These are phyloP conservation scores for Pycnomerus fuliginosus DNA, from an alignment of 2,888 invertebrate species.

Conservation along the genomic window DNA sequence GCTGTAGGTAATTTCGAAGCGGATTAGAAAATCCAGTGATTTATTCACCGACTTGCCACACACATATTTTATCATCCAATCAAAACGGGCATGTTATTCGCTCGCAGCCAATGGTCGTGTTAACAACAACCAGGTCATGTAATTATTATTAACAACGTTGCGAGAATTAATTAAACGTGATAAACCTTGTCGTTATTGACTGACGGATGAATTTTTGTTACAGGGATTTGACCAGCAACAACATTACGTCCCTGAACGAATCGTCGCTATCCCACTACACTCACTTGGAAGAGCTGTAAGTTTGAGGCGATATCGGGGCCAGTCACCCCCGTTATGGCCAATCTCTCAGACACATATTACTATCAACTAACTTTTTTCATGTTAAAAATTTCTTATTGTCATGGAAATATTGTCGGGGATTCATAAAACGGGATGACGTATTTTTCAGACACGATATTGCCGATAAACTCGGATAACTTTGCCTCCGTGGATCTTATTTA, in stretches of 20 bases:
- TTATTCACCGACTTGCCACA: too few relatives aligned
- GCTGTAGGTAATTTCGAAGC: too few relatives aligned
- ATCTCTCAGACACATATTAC: conserved; percentile 43
- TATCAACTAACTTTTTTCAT: conserved; percentile 17
- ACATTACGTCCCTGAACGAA: conserved; percentile 71
- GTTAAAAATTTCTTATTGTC: conserved; percentile 9
- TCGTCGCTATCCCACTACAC: conserved; percentile 67
- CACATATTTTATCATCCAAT: too few relatives aligned
- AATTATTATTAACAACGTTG: too few relatives aligned
- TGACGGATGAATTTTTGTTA: conserved; percentile 54
- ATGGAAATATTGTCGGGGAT: conserved; percentile 11
- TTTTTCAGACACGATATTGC: too few relatives aligned
- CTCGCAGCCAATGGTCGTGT: too few relatives aligned
- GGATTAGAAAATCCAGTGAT: too few relatives aligned
- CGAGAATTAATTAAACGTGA: too few relatives aligned
- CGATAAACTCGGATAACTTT: too few relatives aligned
- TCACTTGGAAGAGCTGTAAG: conserved; percentile 76
- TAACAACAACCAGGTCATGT: too few relatives aligned
- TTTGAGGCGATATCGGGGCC: conserved; percentile 34
- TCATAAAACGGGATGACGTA: conserved; percentile 12
- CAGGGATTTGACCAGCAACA: conserved; percentile 82
- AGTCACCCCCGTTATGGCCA: conserved; percentile 13
- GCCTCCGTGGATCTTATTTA: conserved; percentile 4
- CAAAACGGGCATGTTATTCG: too few relatives aligned
- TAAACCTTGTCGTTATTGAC: too few relatives aligned